These are phyloP conservation scores for Scaptodrosophila latifasciaeformis DNA, from an alignment of 2,888 invertebrate genomes.

Conservation along the genomic window DNA sequence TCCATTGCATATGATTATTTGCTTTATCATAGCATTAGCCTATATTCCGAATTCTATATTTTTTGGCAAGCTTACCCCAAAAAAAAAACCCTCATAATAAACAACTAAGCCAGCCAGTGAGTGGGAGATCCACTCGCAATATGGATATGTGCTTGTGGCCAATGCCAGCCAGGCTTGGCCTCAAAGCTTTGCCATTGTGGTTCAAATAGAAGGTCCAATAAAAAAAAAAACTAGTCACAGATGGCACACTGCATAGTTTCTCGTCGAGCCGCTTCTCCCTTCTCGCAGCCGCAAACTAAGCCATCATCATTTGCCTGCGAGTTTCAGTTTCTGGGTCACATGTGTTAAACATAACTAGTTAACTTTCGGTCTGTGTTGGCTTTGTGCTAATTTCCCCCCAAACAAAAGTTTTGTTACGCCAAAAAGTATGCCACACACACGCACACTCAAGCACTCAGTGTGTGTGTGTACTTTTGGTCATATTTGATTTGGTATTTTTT, in stretches of 20 bases:
- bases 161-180: too few species aligned
- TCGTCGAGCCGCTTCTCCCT: background rate
- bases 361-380: slow-evolving; percentile 30
- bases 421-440: slow-evolving; percentile 34
- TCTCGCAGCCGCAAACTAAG: too few species aligned
- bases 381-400: slow-evolving; percentile 4
- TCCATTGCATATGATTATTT: slow-evolving; percentile 4
- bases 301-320: slow-evolving; percentile 8
- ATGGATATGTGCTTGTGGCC: too few species aligned
- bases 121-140: background rate
- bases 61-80: background rate
- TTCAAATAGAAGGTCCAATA: background rate
- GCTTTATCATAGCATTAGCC: background rate
- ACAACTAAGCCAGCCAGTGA: background rate
- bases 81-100: slow-evolving; percentile 5
- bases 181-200: too few species aligned
- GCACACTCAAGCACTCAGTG: slow-evolving; percentile 20
- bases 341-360: slow-evolving; percentile 50
- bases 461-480: slow-evolving; percentile 23
- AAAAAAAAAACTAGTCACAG: background rate
- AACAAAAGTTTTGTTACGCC: slow-evolving; percentile 19
- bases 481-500: slow-evolving; percentile 5
- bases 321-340: slow-evolving; percentile 42
- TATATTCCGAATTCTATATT: background rate
- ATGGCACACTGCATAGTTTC: background rate